Conservation (phyloP, 2,888 invertebrate species). For the Beris chalybata region DNA sequence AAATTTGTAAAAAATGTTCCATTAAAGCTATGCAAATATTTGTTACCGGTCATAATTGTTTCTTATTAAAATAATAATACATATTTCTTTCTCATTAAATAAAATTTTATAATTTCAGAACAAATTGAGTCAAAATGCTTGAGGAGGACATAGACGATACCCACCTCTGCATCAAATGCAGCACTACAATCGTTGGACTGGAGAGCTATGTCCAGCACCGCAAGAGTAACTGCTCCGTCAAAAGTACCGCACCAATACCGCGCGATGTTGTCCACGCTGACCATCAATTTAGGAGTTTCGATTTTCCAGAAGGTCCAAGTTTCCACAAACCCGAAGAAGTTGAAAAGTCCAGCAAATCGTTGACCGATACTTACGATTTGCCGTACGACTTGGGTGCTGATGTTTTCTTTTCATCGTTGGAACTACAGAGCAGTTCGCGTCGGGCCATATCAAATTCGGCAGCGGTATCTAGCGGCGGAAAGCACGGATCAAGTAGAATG, state of each 20-base stretch:
- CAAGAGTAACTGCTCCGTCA: slow-evolving; percentile 65
- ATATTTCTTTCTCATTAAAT: too few relatives aligned
- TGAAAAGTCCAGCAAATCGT: slow-evolving; percentile 48
- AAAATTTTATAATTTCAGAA: too few relatives aligned
- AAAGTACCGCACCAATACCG: slow-evolving; percentile 47
- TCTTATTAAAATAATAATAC: too few relatives aligned
- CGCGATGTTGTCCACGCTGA: slow-evolving; percentile 42
- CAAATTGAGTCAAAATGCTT: slow-evolving; percentile 40
- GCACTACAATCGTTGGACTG: slow-evolving; percentile 78
- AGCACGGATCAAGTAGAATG: slow-evolving; percentile 55
- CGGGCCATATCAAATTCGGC: slow-evolving; percentile 34
- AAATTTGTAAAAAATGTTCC: too few relatives aligned
- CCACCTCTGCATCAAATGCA: slow-evolving; percentile 88
- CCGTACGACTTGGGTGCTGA: slow-evolving; percentile 73
- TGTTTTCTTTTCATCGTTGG: slow-evolving; percentile 83
- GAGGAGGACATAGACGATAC: slow-evolving; percentile 77
- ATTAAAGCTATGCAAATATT: too few relatives aligned
- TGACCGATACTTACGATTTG: slow-evolving; percentile 55
- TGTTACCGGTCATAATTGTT: too few relatives aligned
- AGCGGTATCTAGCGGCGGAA: slow-evolving; percentile 38
- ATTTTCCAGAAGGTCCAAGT: slow-evolving; percentile 45
- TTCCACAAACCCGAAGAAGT: slow-evolving; percentile 42
- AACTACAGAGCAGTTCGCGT: slow-evolving; percentile 73
- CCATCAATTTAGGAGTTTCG: slow-evolving; percentile 47
- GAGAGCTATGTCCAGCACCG: slow-evolving; percentile 84